Evolutionary conservation across 2,797 vertebrate genomes (phyloP).

Genomic region (Borostomias antarcticus): DNA sequence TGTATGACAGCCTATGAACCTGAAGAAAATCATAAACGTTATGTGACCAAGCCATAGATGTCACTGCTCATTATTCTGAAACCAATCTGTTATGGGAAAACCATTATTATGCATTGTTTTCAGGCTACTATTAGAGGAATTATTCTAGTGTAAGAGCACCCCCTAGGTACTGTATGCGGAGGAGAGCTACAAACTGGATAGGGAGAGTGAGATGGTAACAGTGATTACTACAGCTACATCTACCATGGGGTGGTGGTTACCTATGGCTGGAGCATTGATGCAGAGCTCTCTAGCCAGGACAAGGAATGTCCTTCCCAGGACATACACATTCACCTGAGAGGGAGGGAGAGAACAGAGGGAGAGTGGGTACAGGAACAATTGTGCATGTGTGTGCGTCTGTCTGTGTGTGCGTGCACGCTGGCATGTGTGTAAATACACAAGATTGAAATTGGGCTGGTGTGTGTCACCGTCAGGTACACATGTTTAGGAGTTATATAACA

Average conservation of each 20-base stretch:
- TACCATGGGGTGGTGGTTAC: conserved; percentile 72
- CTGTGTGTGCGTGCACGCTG: neutral
- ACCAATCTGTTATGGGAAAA: conserved; percentile 1
- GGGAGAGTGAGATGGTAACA: neutral
- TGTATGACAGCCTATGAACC: conserved; percentile 73
- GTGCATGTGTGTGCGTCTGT: conserved; percentile 16
- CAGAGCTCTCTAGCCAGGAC: conserved; percentile 92
- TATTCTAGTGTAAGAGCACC: conserved; percentile 53
- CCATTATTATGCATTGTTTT: neutral
- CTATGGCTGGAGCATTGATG: conserved; percentile 97
- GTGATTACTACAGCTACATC: neutral
- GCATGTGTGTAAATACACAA: neutral
- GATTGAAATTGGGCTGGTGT: too few species aligned
- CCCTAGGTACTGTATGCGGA: conserved; percentile 45
- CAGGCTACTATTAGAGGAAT: conserved; percentile 9
- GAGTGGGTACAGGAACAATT: too few species aligned
- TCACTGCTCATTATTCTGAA: conserved; percentile 38
- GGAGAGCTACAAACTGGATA: conserved; percentile 45
- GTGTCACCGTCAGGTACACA: neutral
- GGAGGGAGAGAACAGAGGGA: neutral
- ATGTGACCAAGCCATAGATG: conserved; percentile 43
- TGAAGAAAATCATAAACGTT: conserved; percentile 56
- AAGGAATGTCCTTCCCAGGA: conserved; percentile 93
- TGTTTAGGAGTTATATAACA: neutral
- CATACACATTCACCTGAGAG: conserved; percentile 93